Evolutionary conservation across 2,888 invertebrate genomes (phyloP).

Genomic region (Platycheirus albimanus): DNA sequence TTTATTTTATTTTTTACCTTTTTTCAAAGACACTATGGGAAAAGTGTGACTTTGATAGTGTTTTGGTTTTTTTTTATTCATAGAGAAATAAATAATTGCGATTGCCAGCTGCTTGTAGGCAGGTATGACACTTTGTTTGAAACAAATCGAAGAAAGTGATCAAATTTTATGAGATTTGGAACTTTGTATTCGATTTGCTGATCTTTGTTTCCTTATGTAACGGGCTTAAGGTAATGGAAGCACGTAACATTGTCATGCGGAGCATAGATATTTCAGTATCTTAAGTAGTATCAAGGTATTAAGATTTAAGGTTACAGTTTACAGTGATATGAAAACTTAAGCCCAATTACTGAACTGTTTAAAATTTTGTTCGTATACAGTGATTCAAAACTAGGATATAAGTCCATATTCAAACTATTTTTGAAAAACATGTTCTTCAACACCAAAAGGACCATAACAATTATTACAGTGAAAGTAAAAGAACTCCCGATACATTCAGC

Average conservation of each 20-base stretch:
- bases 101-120: conserved; percentile 15
- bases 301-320: neutral
- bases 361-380: too few species aligned
- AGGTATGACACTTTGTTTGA: neutral
- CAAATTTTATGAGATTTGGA: conserved; percentile 36
- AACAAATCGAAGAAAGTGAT: conserved; percentile 59
- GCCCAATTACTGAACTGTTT: too few species aligned
- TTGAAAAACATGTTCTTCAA: too few species aligned
- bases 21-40: conserved; percentile 10
- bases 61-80: conserved; percentile 30
- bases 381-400: too few species aligned
- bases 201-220: conserved; percentile 47
- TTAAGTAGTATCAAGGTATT: neutral
- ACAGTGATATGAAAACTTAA: too few species aligned
- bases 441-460: too few species aligned
- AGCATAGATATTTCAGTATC: neutral
- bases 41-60: conserved; percentile 34
- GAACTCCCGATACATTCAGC: too few species aligned
- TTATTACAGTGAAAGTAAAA: too few species aligned
- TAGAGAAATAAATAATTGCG: conserved; percentile 25
- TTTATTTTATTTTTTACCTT: conserved; percentile 5
- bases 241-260: conserved; percentile 27
- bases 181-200: conserved; percentile 24
- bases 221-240: neutral
- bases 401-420: too few species aligned